These are phyloP conservation scores for Sarcophaga caerulescens DNA, from an alignment of 2,888 invertebrate genomes.

Conservation along the genomic window DNA sequence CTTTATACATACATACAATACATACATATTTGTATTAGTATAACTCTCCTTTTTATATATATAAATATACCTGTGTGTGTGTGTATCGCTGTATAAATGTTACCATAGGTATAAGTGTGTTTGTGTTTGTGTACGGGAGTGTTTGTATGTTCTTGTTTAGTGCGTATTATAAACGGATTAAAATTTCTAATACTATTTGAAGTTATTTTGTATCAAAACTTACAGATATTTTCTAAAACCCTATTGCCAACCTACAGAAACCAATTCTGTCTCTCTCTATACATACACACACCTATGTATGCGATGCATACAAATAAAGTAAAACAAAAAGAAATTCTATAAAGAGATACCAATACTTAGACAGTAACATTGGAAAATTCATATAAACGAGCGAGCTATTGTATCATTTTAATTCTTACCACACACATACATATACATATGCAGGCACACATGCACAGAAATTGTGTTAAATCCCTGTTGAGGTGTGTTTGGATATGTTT, in stretches of 20 bases:
- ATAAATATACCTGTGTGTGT: conserved; percentile 51
- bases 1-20: neutral
- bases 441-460: conserved; percentile 10
- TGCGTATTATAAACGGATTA: conserved; percentile 80
- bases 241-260: neutral
- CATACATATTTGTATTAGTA: neutral
- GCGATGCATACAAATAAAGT: neutral
- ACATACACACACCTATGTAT: too few species aligned
- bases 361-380: neutral
- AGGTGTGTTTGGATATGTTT: neutral
- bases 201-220: conserved; percentile 66
- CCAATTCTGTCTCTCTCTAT: too few species aligned
- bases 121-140: neutral
- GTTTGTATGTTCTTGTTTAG: conserved; percentile 62
- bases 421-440: conserved; percentile 26
- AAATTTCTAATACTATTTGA: conserved; percentile 75
- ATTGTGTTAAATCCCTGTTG: conserved; percentile 36
- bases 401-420: conserved; percentile 36
- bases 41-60: neutral
- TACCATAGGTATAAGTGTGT: conserved; percentile 55
- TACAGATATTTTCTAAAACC: conserved; percentile 56
- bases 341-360: neutral
- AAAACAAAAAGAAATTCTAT: neutral
- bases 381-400: neutral
- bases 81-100: neutral